phyloP scores from a whole-genome alignment of 2,797 vertebrate genomes.

The Molossus alvarezi region DNA sequence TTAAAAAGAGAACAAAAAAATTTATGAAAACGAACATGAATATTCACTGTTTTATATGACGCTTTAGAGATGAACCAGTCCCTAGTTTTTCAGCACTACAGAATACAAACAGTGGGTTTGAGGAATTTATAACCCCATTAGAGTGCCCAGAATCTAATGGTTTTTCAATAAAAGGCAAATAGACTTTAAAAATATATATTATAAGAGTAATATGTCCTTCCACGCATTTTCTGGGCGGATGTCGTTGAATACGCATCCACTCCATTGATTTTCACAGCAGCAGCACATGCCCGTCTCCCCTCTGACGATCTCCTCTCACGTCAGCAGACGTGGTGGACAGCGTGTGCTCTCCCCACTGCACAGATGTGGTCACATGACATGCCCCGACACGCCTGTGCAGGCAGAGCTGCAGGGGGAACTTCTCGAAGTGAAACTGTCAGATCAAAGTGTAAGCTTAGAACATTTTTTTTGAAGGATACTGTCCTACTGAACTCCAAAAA shows the following conservation, averaged over 20 bases:
- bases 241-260: not conserved
- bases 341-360: not conserved
- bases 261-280: slow-evolving; percentile 5
- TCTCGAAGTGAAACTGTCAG: not conserved
- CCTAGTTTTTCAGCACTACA: not conserved
- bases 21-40: not conserved
- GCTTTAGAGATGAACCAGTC: not conserved
- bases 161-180: slow-evolving; percentile 30
- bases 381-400: not conserved
- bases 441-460: not conserved
- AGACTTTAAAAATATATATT: not conserved
- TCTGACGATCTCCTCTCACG: not conserved
- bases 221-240: not conserved
- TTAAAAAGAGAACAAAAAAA: not conserved
- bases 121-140: slow-evolving; percentile 16
- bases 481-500: not conserved
- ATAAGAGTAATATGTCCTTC: not conserved
- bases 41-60: not conserved
- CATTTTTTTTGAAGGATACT: not conserved
- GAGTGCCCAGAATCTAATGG: not conserved
- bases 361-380: not conserved
- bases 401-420: not conserved
- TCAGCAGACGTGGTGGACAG: not conserved
- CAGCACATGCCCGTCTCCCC: not conserved
- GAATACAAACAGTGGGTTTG: not conserved